Base-by-base conservation (phyloP, 2,888 invertebrate genomes). In the Stenodera caucasica region DNA sequence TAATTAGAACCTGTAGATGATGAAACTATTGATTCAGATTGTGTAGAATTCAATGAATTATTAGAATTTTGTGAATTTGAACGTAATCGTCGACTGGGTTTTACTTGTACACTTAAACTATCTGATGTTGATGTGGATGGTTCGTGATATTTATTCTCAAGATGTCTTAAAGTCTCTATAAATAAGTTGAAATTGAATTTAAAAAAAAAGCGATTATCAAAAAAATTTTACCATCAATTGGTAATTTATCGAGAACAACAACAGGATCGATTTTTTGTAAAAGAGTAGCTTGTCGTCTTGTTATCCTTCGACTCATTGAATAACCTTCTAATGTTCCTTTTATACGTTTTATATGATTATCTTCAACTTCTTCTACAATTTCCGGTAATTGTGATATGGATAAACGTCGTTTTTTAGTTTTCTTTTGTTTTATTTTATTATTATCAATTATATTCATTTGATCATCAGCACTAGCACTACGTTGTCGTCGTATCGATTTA, bases 381-480 rank as follows among this genome's bases (percentile, higher is more conserved):
- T 53, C 53, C 1, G 53, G 53, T 53, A 53, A 53, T 23, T 53
- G 21, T 21, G 21, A 23, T 5, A 45, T n/a, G 0, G 45, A 23
- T 23, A 18, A 11, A 45, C 12, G 23, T n/a, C 21, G 21, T 45
- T 45, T 45, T 5, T 12, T 6, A 4, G 51, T 5, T 33, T 51
- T 29, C 2, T n/a, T 0, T 30, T 29, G 18, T 35, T 40, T 21
- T n/a, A 33, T 15, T 45, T 15, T 12, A 9, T 37, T 30, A 54
- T 12, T 49, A 30, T 50, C 15, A 6, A 3, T 5, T 12, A 6
- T 12, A 15, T 40, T 5, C 2, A 40, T n/a, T 29, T 55, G 50
- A 29, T 60, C 35, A 58, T 64, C 60, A n/a, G 60, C 57, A 53
- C 64, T 63, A 15, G 49, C 49, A 30, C 49, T 58, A 40, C 61